phyloP scores from a whole-genome alignment of 2,888 invertebrate genomes.

The Caenorhabditis becei region DNA sequence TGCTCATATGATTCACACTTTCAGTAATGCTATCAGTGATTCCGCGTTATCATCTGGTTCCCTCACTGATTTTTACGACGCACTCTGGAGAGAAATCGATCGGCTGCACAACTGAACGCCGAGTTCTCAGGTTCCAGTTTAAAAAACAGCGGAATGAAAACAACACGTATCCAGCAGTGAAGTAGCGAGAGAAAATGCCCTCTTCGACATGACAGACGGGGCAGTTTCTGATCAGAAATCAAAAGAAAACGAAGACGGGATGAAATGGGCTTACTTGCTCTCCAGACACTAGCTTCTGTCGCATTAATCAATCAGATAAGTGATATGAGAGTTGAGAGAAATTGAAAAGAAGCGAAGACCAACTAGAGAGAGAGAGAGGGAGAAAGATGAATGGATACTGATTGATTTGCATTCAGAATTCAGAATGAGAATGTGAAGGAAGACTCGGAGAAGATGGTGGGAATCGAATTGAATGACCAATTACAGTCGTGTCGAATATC shows the following conservation, averaged over 20 bases:
- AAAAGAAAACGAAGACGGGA: constrained; percentile 15
- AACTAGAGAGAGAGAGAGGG: background rate
- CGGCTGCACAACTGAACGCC: too few relatives aligned
- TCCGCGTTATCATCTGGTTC: too few relatives aligned
- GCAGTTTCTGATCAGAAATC: constrained; percentile 21
- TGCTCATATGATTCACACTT: too few relatives aligned
- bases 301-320: constrained; percentile 30
- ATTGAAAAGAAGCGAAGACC: background rate
- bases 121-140: background rate
- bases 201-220: constrained; percentile 2
- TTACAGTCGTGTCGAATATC: constrained; percentile 55
- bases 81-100: too few relatives aligned
- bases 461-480: constrained; percentile 41
- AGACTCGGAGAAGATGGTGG: background rate
- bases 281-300: constrained; percentile 11
- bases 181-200: background rate
- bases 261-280: background rate
- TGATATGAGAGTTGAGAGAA: constrained; percentile 6
- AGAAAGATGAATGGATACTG: constrained; percentile 11
- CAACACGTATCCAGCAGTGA: background rate
- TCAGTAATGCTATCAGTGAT: too few relatives aligned
- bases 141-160: background rate
- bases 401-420: constrained; percentile 16
- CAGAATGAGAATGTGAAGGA: background rate
- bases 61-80: too few relatives aligned